These are phyloP conservation scores for Ophion ventricosus DNA, from an alignment of 2,888 invertebrate species.

Conservation along the genomic window DNA sequence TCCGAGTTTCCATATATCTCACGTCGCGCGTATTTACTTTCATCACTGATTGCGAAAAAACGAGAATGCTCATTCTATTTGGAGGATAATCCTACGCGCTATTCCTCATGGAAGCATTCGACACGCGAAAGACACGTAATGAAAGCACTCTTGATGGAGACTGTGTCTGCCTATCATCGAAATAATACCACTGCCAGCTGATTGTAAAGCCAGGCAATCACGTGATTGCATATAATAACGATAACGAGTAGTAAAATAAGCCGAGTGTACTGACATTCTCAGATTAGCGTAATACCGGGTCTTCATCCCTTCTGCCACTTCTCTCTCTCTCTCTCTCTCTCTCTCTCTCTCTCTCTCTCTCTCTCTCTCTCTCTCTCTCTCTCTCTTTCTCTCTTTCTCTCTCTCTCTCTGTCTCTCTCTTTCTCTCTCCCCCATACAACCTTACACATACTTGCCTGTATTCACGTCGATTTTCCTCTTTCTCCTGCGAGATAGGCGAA, in stretches of 20 bases:
- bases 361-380: background rate
- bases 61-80: too few species aligned
- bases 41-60: background rate
- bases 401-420: background rate
- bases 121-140: background rate
- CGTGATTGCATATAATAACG: conserved; percentile 34
- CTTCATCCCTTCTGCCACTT: conserved; percentile 10
- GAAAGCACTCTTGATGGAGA: background rate
- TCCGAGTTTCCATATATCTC: background rate
- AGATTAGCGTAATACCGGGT: conserved; percentile 43
- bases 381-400: background rate
- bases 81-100: background rate
- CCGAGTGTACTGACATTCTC: conserved; percentile 18
- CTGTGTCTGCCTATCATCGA: background rate
- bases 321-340: background rate
- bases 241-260: conserved; percentile 34
- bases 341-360: background rate
- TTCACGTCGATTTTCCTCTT: conserved; percentile 35
- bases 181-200: background rate
- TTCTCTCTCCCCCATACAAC: background rate
- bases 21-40: background rate
- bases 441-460: background rate
- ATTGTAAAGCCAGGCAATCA: conserved; percentile 42
- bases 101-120: background rate
- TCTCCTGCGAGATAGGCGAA: conserved; percentile 8